Evolutionary conservation across 2,888 invertebrate species (phyloP).

Genomic region (Mactromeris polynyma): DNA sequence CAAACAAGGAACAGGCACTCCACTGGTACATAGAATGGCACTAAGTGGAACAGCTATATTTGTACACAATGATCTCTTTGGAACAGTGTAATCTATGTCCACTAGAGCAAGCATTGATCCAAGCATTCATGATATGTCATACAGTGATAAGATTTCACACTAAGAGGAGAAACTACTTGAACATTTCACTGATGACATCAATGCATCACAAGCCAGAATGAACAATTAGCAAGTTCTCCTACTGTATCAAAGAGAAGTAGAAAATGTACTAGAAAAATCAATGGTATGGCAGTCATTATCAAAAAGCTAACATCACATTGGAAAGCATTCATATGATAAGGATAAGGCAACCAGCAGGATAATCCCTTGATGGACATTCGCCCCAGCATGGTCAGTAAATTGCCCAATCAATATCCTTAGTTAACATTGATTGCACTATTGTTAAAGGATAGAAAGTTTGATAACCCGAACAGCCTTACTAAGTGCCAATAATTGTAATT

Average conservation of each 20-base stretch:
- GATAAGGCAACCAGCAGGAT: neutral
- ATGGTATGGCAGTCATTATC: slow-evolving; percentile 1
- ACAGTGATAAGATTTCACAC: neutral
- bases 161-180: neutral
- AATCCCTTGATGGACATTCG: neutral
- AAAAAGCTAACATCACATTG: neutral
- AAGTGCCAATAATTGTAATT: slow-evolving; percentile 4
- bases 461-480: neutral
- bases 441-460: neutral
- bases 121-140: neutral
- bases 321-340: neutral
- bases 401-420: neutral
- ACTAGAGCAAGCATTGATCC: neutral
- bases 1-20: too few species aligned
- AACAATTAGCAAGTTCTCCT: neutral
- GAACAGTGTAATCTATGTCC: neutral
- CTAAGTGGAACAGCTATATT: neutral
- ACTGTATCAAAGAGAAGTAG: neutral
- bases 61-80: neutral
- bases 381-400: neutral
- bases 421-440: slow-evolving; percentile 21
- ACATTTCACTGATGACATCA: neutral
- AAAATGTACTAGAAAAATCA: neutral
- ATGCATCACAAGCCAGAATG: neutral
- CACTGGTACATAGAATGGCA: too few species aligned